Evolutionary conservation across 2,113 vertebrate species (phyloP), one percentile per base, ranked within the genome.

Genomic region (Corythoichthys haematopterus): DNA sequence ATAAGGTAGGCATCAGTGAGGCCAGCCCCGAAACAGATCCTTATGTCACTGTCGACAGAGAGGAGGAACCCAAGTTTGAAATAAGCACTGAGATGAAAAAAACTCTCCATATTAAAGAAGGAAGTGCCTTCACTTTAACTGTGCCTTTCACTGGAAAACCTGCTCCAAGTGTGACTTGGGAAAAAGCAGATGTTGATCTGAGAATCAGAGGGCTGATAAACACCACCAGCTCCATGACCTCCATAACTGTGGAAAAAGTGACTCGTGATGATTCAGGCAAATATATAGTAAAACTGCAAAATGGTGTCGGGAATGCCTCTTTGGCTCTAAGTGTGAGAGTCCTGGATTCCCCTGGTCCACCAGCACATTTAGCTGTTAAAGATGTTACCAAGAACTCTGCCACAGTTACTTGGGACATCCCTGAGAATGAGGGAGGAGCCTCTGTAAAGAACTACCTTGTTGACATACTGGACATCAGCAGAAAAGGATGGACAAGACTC

Each of bases 381-480:
- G 96, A 99, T 0, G 77, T 98, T 72, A 98, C 95, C 61, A 98
- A 94, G 79, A 95, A 89, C 73, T 95, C 95, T 78, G 93, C 89
- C 71, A 92, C 94, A 14, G 71, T 99, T 62, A 92, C 92, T 68
- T 99, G 97, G 97, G 96, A 98, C 85, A 93, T 93, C 76, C 97
- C 97, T 82, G 96, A 98, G 79, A 98, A 96, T 65, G 97, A 99
- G 70, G 97, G 97, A 64, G 96, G 97, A 59, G 95, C 93, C 71
- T 88, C 93, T 20, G 97, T 98, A 35, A 97, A 94, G 82, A 96
- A 94, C 77, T 98, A 98, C 65, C 87, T 93, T 61, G 92, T 98
- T 82, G 97, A 99, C 88, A 93, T 98, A 79, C 91, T 94, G 50
- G 97, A 99, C 88, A 94, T 97, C 78, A 98, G 94, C 84, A 96